A percentile compares a stretch with the other conserved stretches of the same genome.
Evolutionary conservation across 2,797 vertebrate genomes (phyloP).

Genomic region (Pseudomugil gertrudae): DNA sequence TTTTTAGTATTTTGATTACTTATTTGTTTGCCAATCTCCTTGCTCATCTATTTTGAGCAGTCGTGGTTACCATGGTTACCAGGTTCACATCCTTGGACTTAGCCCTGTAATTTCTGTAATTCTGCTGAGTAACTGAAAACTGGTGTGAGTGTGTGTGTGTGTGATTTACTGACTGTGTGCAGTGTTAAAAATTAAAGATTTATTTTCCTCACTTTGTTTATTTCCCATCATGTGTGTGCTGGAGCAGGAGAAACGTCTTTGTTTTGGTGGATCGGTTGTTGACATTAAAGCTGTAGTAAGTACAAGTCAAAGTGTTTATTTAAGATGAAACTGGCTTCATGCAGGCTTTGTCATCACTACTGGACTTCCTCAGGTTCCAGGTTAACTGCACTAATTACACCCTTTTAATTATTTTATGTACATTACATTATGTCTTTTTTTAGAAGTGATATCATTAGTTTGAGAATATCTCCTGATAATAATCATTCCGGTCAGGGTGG

Average conservation of each 20-base stretch:
- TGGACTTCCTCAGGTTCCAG: not conserved
- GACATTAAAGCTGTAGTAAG: not conserved
- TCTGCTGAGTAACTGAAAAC: constrained; percentile 11
- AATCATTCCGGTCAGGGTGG: not conserved
- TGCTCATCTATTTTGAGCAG: constrained; percentile 37
- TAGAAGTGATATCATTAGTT: not conserved
- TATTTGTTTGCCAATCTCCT: constrained; percentile 12
- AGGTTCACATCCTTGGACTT: constrained; percentile 12
- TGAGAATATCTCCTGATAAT: not conserved
- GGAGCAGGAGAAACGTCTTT: no score
- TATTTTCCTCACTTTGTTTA: not conserved
- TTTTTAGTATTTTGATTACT: constrained; percentile 27
- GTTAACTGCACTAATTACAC: not conserved
- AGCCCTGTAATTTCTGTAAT: constrained; percentile 22
- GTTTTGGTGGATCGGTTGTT: not conserved
- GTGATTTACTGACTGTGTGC: not conserved
- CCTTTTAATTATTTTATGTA: not conserved
- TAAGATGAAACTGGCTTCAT: not conserved
- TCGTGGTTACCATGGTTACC: constrained; percentile 22
- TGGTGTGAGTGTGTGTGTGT: no score
- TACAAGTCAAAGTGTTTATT: not conserved
- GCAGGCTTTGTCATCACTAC: not conserved
- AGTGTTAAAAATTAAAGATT: not conserved
- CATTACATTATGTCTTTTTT: not conserved
- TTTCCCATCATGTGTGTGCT: not conserved